Evolutionary conservation across 1,140 invertebrate species (phyloP).

Genomic region (Ceratina japonica): DNA sequence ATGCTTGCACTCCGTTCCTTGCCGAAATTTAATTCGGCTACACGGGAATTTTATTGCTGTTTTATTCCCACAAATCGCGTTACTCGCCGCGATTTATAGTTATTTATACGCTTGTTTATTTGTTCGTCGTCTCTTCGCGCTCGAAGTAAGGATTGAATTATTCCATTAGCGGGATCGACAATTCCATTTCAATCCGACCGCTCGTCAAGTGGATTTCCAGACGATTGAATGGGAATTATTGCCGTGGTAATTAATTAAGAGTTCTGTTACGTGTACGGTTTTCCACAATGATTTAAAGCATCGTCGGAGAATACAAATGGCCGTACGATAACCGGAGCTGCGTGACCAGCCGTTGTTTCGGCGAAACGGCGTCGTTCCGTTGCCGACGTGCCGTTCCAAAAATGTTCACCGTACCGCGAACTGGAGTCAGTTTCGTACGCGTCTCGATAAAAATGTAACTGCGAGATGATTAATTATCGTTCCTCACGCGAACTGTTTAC

Average conservation of each 20-base stretch:
- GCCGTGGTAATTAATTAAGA: constrained; percentile 19
- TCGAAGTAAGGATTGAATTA: background rate
- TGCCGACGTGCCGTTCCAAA: too few species aligned
- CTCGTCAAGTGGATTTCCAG: constrained; percentile 12
- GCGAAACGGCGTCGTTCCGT: background rate
- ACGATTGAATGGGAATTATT: constrained; percentile 20
- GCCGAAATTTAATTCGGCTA: too few species aligned
- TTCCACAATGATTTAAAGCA: constrained; percentile 10
- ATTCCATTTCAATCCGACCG: constrained; percentile 2
- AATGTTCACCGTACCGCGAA: too few species aligned
- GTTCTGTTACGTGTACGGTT: background rate
- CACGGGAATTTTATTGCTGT: too few species aligned
- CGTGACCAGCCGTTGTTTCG: background rate
- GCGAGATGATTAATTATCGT: constrained; percentile 10
- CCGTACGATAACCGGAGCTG: background rate
- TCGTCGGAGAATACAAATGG: background rate
- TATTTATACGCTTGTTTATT: background rate
- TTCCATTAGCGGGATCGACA: constrained; percentile 23
- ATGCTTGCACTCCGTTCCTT: background rate
- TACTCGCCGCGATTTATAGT: background rate
- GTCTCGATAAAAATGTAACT: background rate
- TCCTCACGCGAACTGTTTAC: background rate
- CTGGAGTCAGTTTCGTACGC: too few species aligned
- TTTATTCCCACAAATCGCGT: too few species aligned
- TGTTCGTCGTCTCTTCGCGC: too few species aligned